A percentile compares a stretch with the other conserved stretches of the same genome.
Conservation (phyloP, 2,888 invertebrate genomes). For the Chalcosyrphus nemorum region DNA sequence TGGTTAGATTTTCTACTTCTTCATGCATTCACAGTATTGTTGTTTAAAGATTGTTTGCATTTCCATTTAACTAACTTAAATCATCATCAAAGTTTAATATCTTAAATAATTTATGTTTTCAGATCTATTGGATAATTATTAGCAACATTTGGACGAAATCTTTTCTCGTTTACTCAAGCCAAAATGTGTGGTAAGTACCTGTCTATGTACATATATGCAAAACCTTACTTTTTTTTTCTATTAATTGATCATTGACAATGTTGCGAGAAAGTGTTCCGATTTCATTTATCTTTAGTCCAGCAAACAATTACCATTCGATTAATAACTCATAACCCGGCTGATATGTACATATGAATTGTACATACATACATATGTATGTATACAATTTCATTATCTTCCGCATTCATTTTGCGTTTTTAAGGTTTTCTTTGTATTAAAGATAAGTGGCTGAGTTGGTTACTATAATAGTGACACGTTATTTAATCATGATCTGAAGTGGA, state of each 20-base stretch:
- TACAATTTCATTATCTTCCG: slow-evolving; percentile 16
- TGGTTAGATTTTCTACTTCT: too few relatives aligned
- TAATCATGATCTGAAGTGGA: slow-evolving; percentile 5
- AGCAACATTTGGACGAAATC: not conserved
- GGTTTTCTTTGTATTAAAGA: slow-evolving; percentile 8
- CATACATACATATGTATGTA: too few relatives aligned
- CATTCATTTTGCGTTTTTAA: slow-evolving; percentile 9
- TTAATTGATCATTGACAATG: not conserved
- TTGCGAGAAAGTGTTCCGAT: slow-evolving; percentile 1
- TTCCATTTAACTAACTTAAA: not conserved
- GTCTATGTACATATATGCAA: not conserved
- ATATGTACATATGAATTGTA: not conserved
- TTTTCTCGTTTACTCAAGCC: not conserved
- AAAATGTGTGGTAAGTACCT: slow-evolving; percentile 58
- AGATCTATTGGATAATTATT: not conserved
- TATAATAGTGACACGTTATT: slow-evolving; percentile 24
- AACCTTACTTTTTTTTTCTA: too few relatives aligned
- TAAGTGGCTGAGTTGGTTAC: not conserved
- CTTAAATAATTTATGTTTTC: not conserved
- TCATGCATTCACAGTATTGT: too few relatives aligned
- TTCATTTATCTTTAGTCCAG: not conserved
- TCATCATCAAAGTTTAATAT: too few relatives aligned
- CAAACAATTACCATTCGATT: slow-evolving; percentile 4
- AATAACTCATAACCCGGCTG: slow-evolving; percentile 1
- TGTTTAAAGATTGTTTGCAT: too few relatives aligned